phyloP scores from a whole-genome alignment of 2,888 invertebrate genomes.

The Spilosoma lubricipeda region DNA sequence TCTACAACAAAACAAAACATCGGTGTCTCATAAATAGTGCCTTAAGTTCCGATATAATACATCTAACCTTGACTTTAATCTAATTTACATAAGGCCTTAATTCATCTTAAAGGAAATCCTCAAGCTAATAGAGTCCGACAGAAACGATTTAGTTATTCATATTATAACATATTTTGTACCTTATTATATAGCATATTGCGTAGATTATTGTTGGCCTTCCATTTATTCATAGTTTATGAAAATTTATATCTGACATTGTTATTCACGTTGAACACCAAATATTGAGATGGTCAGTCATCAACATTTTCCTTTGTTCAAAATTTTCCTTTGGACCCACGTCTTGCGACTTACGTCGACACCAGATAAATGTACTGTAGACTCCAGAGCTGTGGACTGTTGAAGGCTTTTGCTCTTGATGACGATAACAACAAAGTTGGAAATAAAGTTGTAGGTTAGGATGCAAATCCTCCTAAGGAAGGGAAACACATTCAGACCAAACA shows the following conservation, averaged over 20 bases:
- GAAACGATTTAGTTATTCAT: slow-evolving; percentile 13
- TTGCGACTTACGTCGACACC: no score
- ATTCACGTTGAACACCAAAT: no score
- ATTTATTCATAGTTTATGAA: not conserved
- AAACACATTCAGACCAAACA: no score
- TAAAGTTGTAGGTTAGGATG: no score
- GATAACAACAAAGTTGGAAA: no score
- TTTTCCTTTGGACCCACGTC: no score
- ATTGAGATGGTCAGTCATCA: not conserved
- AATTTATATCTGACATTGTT: not conserved
- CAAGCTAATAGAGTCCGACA: slow-evolving; percentile 1
- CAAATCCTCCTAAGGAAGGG: no score
- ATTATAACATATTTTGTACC: slow-evolving; percentile 7
- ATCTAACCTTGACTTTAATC: slow-evolving; percentile 2
- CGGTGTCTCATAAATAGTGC: not conserved
- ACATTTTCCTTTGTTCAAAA: not conserved
- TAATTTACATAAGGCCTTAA: slow-evolving; percentile 17
- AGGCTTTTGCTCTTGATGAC: no score
- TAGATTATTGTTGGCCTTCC: not conserved
- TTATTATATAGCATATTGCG: slow-evolving; percentile 5
- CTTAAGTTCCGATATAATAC: not conserved
- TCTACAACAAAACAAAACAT: not conserved
- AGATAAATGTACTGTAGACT: no score
- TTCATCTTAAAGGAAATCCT: slow-evolving; percentile 16
- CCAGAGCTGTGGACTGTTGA: no score